These are phyloP conservation scores for Poeciliopsis occidentalis DNA, from an alignment of 2,113 vertebrate species.

Conservation along the genomic window DNA sequence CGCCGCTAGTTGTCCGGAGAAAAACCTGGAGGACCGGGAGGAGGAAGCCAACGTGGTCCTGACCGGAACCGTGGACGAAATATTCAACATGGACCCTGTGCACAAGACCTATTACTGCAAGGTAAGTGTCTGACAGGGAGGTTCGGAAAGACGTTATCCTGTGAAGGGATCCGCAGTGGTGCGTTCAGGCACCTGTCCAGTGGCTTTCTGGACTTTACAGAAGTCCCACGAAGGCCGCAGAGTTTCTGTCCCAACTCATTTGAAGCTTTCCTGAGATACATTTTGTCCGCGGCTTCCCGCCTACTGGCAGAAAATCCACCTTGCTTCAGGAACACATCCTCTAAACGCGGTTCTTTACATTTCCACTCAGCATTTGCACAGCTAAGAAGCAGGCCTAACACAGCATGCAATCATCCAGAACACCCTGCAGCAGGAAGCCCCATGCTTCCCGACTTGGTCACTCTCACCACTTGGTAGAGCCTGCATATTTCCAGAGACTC, in stretches of 20 bases:
- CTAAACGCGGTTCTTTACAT: slow-evolving; percentile 4
- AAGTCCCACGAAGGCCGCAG: neutral
- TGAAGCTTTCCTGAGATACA: slow-evolving; percentile 28
- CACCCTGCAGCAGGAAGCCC: slow-evolving; percentile 46
- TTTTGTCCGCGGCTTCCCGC: slow-evolving; percentile 4
- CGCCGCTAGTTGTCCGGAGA: slow-evolving; percentile 86
- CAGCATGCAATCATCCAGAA: slow-evolving; percentile 58
- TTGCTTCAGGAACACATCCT: slow-evolving; percentile 27
- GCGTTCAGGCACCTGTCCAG: slow-evolving; percentile 50
- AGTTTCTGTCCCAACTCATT: slow-evolving; percentile 5
- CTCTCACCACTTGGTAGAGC: slow-evolving; percentile 1
- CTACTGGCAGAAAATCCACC: slow-evolving; percentile 36
- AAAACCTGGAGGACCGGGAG: slow-evolving; percentile 87
- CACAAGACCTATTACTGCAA: slow-evolving; percentile 97
- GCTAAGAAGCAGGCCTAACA: slow-evolving; percentile 42
- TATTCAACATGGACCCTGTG: slow-evolving; percentile 95
- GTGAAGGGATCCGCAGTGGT: neutral
- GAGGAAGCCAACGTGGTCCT: slow-evolving; percentile 94
- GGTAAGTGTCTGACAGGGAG: slow-evolving; percentile 74
- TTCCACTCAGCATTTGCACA: slow-evolving; percentile 46
- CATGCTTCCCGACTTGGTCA: slow-evolving; percentile 26
- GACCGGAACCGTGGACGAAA: slow-evolving; percentile 96
- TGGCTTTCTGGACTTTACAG: neutral
- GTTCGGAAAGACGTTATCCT: too few relatives aligned
- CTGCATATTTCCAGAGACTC: neutral